Evolutionary conservation across 2,888 invertebrate species (phyloP).

Genomic region (Drosophila gaucha): DNA sequence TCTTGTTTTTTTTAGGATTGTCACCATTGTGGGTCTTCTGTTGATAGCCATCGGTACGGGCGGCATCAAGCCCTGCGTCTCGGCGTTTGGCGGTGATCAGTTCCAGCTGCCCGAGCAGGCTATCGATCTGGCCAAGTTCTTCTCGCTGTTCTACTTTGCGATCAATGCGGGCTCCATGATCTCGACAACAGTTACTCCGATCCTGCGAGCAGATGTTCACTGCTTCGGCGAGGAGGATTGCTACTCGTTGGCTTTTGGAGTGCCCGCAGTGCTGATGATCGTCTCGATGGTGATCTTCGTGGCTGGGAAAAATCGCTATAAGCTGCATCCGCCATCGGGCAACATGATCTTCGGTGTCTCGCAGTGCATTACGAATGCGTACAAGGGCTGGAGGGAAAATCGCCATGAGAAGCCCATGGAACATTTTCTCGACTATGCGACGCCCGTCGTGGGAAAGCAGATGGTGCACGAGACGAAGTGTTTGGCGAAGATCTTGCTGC

Average conservation of each 20-base stretch:
- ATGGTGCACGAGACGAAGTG: conserved; percentile 90
- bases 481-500: conserved; percentile 90
- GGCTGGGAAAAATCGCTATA: conserved; percentile 88
- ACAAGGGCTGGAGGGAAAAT: conserved; percentile 70
- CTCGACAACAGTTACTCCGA: conserved; percentile 90
- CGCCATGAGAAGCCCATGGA: conserved; percentile 86
- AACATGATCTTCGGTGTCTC: conserved; percentile 91
- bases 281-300: conserved; percentile 88
- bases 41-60: conserved; percentile 87
- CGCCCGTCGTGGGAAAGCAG: conserved; percentile 89
- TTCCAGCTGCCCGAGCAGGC: conserved; percentile 88
- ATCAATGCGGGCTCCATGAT: conserved; percentile 89
- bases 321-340: conserved; percentile 88
- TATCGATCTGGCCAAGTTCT: conserved; percentile 89
- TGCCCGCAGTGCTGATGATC: conserved; percentile 87
- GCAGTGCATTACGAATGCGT: conserved; percentile 88
- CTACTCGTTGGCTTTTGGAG: conserved; percentile 90
- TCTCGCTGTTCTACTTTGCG: conserved; percentile 91
- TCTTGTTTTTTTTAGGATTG: conserved; percentile 85
- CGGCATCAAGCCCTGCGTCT: conserved; percentile 93
- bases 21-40: conserved; percentile 87
- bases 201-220: conserved; percentile 88
- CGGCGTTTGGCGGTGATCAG: conserved; percentile 93
- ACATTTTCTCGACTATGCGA: conserved; percentile 96
- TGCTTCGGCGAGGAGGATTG: conserved; percentile 89